A percentile compares a stretch with the other conserved stretches of the same genome.
Evolutionary conservation across 2,797 vertebrate species (phyloP).

Genomic region (Nyctalus aviator): DNA sequence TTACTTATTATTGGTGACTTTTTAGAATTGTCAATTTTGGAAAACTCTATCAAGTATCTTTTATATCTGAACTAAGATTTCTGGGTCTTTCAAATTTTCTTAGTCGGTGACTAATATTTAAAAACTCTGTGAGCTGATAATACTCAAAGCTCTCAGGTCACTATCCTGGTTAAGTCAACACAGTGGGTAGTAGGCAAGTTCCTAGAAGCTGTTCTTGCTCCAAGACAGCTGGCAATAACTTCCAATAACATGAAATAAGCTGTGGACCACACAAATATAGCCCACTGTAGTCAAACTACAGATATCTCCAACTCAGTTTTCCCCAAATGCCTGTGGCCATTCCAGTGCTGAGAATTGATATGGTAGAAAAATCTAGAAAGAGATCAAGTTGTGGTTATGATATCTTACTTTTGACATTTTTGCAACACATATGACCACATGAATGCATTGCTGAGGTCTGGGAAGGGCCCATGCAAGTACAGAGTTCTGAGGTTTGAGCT

Average conservation of each 20-base stretch:
- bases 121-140: slow-evolving; percentile 69
- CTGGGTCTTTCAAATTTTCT: slow-evolving; percentile 61
- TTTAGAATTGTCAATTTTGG: slow-evolving; percentile 50
- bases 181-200: slow-evolving; percentile 48
- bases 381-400: not conserved
- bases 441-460: not conserved
- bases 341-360: not conserved
- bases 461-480: not conserved
- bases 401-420: not conserved
- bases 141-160: slow-evolving; percentile 40
- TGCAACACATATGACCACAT: not conserved
- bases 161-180: not conserved
- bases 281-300: not conserved
- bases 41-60: slow-evolving; percentile 53
- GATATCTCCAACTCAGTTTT: not conserved
- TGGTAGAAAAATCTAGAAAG: not conserved
- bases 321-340: not conserved
- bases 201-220: slow-evolving; percentile 38
- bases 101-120: slow-evolving; percentile 68
- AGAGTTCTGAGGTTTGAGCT: not conserved
- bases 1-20: slow-evolving; percentile 29
- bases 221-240: slow-evolving; percentile 47
- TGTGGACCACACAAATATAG: not conserved
- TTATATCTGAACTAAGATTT: slow-evolving; percentile 31
- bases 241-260: not conserved